These are phyloP conservation scores for Brachyhypopomus occidentalis DNA, from an alignment of 2,113 vertebrate species.

Conservation along the genomic window DNA sequence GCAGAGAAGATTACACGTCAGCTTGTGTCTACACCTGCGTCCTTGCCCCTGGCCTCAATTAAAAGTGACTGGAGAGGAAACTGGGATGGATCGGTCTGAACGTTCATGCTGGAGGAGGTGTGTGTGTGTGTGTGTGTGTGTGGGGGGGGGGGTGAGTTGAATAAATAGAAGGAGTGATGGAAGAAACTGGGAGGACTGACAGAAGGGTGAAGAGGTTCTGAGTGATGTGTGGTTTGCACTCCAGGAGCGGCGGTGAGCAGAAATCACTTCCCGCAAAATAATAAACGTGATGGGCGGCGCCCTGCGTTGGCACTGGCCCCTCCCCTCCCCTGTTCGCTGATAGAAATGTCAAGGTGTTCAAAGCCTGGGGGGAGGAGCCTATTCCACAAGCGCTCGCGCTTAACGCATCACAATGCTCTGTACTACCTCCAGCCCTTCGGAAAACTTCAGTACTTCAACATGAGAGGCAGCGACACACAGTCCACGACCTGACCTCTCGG, in stretches of 20 bases:
- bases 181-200: constrained; percentile 6
- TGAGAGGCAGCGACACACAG: not conserved
- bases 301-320: constrained; percentile 26
- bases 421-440: not conserved
- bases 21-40: constrained; percentile 47
- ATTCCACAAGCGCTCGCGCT: constrained; percentile 33
- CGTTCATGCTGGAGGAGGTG: not conserved
- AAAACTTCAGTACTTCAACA: not conserved
- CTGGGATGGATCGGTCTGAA: constrained; percentile 10
- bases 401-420: constrained; percentile 35
- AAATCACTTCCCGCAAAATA: constrained; percentile 58
- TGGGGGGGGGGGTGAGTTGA: not conserved
- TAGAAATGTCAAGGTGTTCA: constrained; percentile 56
- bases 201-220: not conserved
- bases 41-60: constrained; percentile 52
- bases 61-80: constrained; percentile 53
- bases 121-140: too few species aligned
- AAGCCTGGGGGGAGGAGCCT: constrained; percentile 29
- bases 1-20: constrained; percentile 51
- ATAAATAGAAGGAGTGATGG: constrained; percentile 33
- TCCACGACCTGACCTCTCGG: not conserved
- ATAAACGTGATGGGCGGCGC: constrained; percentile 55
- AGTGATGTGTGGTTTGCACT: constrained; percentile 59
- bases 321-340: constrained; percentile 40
- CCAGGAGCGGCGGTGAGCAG: constrained; percentile 44